Evolutionary conservation across 92 coral and sea anemone species (phyloP).

Genomic region (Montipora capitata): DNA sequence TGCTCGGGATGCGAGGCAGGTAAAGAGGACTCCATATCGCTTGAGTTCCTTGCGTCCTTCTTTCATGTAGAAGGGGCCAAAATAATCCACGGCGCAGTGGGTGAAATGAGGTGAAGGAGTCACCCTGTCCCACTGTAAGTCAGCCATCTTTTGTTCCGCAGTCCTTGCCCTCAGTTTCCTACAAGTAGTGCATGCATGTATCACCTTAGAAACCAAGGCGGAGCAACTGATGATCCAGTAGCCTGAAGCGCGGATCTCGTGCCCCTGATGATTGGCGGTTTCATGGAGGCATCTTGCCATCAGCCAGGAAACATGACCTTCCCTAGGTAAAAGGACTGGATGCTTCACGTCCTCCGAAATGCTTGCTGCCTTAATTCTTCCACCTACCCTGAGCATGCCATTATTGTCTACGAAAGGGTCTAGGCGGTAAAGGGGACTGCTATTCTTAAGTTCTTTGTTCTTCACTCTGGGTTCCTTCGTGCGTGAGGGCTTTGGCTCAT

Average conservation of each 20-base stretch:
- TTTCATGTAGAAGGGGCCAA: slow-evolving; percentile 60
- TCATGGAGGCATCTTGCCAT: slow-evolving; percentile 42
- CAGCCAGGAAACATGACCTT: slow-evolving; percentile 25
- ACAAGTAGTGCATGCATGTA: slow-evolving; percentile 25
- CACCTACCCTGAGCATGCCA: neutral
- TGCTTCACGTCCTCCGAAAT: slow-evolving; percentile 44
- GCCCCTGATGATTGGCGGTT: slow-evolving; percentile 67
- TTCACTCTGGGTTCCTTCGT: neutral
- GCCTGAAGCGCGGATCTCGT: slow-evolving; percentile 70
- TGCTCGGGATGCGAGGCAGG: slow-evolving; percentile 37
- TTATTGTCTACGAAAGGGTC: neutral
- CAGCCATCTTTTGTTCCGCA: slow-evolving; percentile 47
- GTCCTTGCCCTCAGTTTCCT: slow-evolving; percentile 15
- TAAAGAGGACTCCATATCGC: slow-evolving; percentile 55
- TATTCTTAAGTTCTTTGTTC: neutral
- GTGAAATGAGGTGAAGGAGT: slow-evolving; percentile 61
- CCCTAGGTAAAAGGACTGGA: neutral
- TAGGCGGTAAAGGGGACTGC: neutral
- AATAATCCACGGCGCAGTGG: slow-evolving; percentile 54
- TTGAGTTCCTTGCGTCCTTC: slow-evolving; percentile 59
- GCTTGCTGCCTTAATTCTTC: slow-evolving; percentile 6
- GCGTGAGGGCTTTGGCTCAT: neutral
- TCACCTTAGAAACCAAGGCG: slow-evolving; percentile 40
- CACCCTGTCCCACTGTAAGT: slow-evolving; percentile 47
- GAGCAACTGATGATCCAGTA: slow-evolving; percentile 72